Conservation (phyloP, 2,113 vertebrate genomes). For the Rhinolophus sinicus region DNA sequence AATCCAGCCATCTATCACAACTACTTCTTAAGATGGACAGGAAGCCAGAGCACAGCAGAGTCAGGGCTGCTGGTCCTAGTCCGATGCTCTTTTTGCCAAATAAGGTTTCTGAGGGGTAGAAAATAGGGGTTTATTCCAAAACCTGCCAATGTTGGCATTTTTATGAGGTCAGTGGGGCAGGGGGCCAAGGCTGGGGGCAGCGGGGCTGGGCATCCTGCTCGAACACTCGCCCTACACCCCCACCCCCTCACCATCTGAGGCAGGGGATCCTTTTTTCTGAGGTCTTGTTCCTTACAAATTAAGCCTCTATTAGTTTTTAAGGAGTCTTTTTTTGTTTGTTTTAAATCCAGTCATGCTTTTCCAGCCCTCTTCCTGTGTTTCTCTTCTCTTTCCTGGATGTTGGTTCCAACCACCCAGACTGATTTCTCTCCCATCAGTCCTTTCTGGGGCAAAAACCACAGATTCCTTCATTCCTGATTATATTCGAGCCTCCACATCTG, state of each 20-base stretch:
- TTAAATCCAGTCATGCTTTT: not conserved
- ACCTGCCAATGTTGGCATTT: not conserved
- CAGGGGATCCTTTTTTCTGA: not conserved
- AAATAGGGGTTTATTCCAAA: not conserved
- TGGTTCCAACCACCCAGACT: not conserved
- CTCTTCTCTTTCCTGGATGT: not conserved
- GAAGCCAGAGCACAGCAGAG: not conserved
- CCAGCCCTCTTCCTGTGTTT: too few species aligned
- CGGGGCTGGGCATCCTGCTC: fast-evolving
- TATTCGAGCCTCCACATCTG: not conserved
- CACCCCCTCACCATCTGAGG: fast-evolving
- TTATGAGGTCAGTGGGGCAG: not conserved
- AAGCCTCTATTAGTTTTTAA: not conserved
- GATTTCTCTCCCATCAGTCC: not conserved
- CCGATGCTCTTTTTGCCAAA: not conserved
- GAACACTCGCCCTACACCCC: fast-evolving
- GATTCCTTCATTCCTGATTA: not conserved
- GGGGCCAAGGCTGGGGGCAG: not conserved
- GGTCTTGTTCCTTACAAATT: not conserved
- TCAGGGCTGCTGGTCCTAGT: not conserved
- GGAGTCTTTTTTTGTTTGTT: not conserved
- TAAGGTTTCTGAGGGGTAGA: not conserved
- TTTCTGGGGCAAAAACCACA: not conserved
- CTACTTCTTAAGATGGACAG: not conserved
- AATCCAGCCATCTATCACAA: too few species aligned